Conservation (phyloP, 2,797 vertebrate genomes). For the Prunella strophiata region DNA sequence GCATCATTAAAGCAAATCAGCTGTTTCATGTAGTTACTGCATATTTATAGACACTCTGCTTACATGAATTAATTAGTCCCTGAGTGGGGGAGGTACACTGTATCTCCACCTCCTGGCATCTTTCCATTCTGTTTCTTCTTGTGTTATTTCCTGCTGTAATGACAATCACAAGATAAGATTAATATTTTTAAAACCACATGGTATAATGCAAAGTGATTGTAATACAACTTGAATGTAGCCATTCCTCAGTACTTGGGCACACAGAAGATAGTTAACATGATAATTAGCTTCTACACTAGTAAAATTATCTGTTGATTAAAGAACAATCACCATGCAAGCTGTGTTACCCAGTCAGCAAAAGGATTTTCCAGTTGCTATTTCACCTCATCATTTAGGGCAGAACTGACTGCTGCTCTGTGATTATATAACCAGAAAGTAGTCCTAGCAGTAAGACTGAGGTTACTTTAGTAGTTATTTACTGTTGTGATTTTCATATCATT, state of each 20-base stretch:
- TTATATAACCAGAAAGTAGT: neutral
- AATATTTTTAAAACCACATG: neutral
- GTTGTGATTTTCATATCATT: neutral
- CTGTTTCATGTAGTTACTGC: conserved; percentile 36
- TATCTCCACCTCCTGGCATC: neutral
- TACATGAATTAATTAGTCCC: neutral
- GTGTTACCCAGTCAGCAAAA: neutral
- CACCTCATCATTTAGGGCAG: neutral
- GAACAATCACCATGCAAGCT: neutral
- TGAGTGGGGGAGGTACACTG: neutral
- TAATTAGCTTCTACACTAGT: neutral
- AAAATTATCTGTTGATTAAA: conserved; percentile 4
- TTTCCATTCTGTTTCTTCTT: neutral
- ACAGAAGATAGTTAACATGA: neutral
- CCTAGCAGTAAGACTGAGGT: neutral
- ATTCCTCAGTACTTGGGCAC: neutral
- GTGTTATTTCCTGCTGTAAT: neutral
- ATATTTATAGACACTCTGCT: conserved; percentile 21
- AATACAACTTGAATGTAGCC: neutral
- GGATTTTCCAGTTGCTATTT: neutral
- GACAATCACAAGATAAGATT: neutral
- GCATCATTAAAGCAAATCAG: conserved; percentile 37
- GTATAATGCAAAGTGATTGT: neutral
- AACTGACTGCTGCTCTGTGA: neutral
- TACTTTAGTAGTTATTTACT: neutral